Conservation (phyloP, 2,113 vertebrate species). For the Platichthys flesus region DNA sequence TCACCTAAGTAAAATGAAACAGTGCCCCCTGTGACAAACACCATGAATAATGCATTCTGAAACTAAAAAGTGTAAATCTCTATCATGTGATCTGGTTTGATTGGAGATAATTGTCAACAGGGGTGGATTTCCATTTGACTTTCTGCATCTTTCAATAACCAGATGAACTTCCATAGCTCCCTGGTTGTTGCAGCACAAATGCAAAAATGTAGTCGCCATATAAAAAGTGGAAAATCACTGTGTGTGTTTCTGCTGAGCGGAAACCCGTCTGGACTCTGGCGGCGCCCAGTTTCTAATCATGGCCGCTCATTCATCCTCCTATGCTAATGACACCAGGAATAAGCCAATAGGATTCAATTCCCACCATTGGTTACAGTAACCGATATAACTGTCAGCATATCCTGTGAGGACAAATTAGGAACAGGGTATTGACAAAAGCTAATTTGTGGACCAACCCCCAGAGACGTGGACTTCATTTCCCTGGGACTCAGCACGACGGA, state of each 20-base stretch:
- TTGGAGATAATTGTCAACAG: background rate
- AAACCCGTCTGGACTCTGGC: constrained; percentile 46
- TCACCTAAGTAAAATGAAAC: constrained; percentile 1
- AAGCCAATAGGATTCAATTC: constrained; percentile 82
- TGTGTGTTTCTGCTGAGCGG: constrained; percentile 6
- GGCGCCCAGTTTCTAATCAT: constrained; percentile 57
- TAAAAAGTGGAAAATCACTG: constrained; percentile 3
- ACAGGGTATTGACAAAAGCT: constrained; percentile 86
- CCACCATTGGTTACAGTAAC: constrained; percentile 82
- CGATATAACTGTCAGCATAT: constrained; percentile 82
- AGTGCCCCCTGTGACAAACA: constrained; percentile 3
- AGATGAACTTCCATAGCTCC: constrained; percentile 12
- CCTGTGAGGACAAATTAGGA: constrained; percentile 81
- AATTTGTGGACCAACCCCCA: constrained; percentile 76
- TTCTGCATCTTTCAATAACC: constrained; percentile 2
- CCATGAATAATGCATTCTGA: constrained; percentile 8
- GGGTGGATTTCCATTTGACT: background rate
- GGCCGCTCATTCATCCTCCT: constrained; percentile 71
- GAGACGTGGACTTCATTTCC: constrained; percentile 70
- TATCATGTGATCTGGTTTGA: background rate
- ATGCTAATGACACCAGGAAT: constrained; percentile 74
- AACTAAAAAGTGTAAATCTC: background rate
- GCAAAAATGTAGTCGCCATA: background rate
- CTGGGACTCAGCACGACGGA: constrained; percentile 47
- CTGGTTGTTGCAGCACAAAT: background rate